These are phyloP conservation scores for Acrocyrtus sp. DNA, from an alignment of 2,888 invertebrate genomes.

Conservation along the genomic window DNA sequence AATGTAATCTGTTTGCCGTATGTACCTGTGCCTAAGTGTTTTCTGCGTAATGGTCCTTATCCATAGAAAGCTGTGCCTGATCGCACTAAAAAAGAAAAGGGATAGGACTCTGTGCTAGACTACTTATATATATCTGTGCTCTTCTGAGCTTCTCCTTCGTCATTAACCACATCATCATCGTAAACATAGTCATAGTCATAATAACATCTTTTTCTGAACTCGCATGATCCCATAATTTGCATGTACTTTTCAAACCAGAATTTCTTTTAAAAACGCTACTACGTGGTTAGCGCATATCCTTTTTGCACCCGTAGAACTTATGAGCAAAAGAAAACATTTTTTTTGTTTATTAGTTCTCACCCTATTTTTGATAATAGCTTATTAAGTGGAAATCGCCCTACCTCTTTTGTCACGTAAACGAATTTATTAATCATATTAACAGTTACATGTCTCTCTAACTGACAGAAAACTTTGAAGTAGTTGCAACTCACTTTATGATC, in stretches of 20 bases:
- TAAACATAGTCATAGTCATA: not conserved
- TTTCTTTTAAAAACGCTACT: not conserved
- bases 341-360: slow-evolving; percentile 53
- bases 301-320: not conserved
- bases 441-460: not conserved
- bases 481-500: too few species aligned
- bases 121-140: too few species aligned
- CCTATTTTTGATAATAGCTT: slow-evolving; percentile 51
- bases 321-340: not conserved
- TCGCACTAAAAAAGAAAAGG: too few species aligned
- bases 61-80: not conserved
- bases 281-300: not conserved
- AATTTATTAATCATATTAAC: slow-evolving; percentile 31
- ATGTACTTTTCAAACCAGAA: slow-evolving; percentile 43
- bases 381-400: slow-evolving; percentile 40
- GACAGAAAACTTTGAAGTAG: too few species aligned
- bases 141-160: slow-evolving; percentile 4
- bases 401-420: slow-evolving; percentile 29
- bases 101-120: too few species aligned
- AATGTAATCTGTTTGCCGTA: slow-evolving; percentile 24
- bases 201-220: slow-evolving; percentile 29
- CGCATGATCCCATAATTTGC: slow-evolving; percentile 45
- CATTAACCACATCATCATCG: not conserved
- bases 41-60: not conserved
- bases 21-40: not conserved